Conservation (phyloP, 2,797 vertebrate genomes). For the Enteromius fasciolatus region DNA sequence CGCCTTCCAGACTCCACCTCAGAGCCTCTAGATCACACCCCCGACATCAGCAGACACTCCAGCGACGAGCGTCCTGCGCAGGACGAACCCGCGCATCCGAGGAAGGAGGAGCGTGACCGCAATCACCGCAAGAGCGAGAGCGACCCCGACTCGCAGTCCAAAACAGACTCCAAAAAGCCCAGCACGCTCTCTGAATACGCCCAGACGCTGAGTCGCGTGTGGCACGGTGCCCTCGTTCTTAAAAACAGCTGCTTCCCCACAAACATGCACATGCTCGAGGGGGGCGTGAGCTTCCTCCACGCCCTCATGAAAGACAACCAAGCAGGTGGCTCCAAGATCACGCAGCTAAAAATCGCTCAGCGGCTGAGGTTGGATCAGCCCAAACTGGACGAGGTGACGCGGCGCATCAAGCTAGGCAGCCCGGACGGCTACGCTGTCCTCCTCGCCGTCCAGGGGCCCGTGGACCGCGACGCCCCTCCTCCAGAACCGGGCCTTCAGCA, state of each 20-base stretch:
- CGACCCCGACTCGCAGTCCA: conserved; percentile 59
- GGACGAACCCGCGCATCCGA: conserved; percentile 69
- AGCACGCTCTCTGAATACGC: conserved; percentile 88
- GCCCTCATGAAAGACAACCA: conserved; percentile 85
- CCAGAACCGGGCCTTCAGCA: conserved; percentile 91
- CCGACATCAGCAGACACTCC: conserved; percentile 70
- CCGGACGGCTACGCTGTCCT: conserved; percentile 91
- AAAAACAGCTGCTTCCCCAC: conserved; percentile 99
- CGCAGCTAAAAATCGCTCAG: conserved; percentile 97
- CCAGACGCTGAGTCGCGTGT: conserved; percentile 85
- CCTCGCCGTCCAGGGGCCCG: conserved; percentile 88
- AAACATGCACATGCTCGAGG: conserved; percentile 93
- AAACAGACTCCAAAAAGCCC: conserved; percentile 68
- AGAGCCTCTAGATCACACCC: conserved; percentile 82
- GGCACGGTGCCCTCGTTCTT: conserved; percentile 93
- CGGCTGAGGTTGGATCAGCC: conserved; percentile 95
- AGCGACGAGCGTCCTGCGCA: conserved; percentile 71
- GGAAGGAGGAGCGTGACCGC: conserved; percentile 73
- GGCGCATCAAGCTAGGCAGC: conserved; percentile 90
- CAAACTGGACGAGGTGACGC: conserved; percentile 93
- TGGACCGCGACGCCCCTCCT: conserved; percentile 77
- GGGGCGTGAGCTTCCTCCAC: conserved; percentile 85
- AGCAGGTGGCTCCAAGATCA: conserved; percentile 75
- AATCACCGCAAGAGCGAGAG: conserved; percentile 81
- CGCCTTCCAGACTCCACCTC: conserved; percentile 83